These are phyloP conservation scores for Campoletis sonorensis DNA, from an alignment of 1,140 invertebrate species.

Conservation along the genomic window DNA sequence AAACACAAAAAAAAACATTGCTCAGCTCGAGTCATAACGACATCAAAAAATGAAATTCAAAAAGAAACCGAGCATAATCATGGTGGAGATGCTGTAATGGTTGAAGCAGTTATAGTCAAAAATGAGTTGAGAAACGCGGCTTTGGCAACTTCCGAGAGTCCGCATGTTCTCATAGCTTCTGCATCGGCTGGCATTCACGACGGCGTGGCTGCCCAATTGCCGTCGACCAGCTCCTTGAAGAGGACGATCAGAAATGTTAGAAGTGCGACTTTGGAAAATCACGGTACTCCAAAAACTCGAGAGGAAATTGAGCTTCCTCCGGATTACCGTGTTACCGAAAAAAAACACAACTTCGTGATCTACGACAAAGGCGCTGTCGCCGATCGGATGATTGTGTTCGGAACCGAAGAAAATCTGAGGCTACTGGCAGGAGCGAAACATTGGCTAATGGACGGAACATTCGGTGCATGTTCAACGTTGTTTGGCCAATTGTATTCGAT, in stretches of 20 bases:
- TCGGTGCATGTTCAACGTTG: constrained; percentile 14
- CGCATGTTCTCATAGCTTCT: constrained; percentile 38
- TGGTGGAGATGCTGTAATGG: constrained; percentile 32
- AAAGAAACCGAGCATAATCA: constrained; percentile 39
- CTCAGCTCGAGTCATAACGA: constrained; percentile 34
- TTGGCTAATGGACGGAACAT: constrained; percentile 29
- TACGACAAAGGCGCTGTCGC: constrained; percentile 23
- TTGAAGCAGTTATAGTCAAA: constrained; percentile 27
- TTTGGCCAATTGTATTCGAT: constrained; percentile 23
- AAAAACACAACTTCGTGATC: constrained; percentile 27
- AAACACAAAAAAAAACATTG: constrained; percentile 41
- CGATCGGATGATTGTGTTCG: constrained; percentile 24
- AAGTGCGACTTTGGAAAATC: constrained; percentile 30
- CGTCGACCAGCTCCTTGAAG: constrained; percentile 32
- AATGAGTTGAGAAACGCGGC: constrained; percentile 33
- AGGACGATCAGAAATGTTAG: constrained; percentile 46
- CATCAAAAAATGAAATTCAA: constrained; percentile 28
- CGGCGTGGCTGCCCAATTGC: constrained; percentile 30
- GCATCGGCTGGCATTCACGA: constrained; percentile 42
- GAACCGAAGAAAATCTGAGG: constrained; percentile 24
- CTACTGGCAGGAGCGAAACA: constrained; percentile 29
- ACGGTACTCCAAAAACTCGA: constrained; percentile 22
- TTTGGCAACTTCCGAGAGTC: constrained; percentile 31
- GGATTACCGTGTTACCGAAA: constrained; percentile 28
- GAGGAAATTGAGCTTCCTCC: constrained; percentile 35